These are phyloP conservation scores for Propsilocerus akamusi DNA, from an alignment of 1,140 invertebrate genomes.

Conservation along the genomic window DNA sequence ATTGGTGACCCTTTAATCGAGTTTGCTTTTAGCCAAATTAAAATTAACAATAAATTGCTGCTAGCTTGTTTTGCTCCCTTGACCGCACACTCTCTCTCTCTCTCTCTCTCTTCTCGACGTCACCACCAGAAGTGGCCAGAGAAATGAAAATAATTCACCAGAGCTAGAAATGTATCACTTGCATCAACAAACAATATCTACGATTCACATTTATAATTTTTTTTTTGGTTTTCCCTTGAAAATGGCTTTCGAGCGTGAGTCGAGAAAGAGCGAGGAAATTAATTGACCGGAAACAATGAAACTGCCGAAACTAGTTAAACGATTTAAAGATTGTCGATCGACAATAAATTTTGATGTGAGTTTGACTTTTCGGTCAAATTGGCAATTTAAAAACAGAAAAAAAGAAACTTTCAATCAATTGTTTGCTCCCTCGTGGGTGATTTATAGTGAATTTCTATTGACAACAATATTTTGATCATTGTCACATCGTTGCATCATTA, in stretches of 20 bases:
- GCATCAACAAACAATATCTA: too few relatives aligned
- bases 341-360: too few relatives aligned
- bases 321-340: not conserved
- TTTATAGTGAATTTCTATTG: too few relatives aligned
- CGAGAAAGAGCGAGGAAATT: not conserved
- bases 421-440: not conserved
- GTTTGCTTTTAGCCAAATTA: conserved; percentile 1
- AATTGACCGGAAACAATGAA: conserved; percentile 2
- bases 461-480: not conserved
- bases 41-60: not conserved
- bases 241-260: too few relatives aligned
- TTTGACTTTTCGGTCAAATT: not conserved
- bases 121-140: not conserved
- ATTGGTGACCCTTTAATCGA: not conserved
- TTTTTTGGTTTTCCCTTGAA: too few relatives aligned
- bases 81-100: not conserved
- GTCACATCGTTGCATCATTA: not conserved
- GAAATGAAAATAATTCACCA: not conserved
- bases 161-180: too few relatives aligned
- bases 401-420: not conserved
- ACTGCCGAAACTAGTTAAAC: not conserved
- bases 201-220: too few relatives aligned
- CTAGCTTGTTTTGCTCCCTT: not conserved
- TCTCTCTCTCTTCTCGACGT: not conserved
- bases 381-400: not conserved